Conservation (phyloP, 1,140 invertebrate species). For the Lordiphosa stackelbergi region DNA sequence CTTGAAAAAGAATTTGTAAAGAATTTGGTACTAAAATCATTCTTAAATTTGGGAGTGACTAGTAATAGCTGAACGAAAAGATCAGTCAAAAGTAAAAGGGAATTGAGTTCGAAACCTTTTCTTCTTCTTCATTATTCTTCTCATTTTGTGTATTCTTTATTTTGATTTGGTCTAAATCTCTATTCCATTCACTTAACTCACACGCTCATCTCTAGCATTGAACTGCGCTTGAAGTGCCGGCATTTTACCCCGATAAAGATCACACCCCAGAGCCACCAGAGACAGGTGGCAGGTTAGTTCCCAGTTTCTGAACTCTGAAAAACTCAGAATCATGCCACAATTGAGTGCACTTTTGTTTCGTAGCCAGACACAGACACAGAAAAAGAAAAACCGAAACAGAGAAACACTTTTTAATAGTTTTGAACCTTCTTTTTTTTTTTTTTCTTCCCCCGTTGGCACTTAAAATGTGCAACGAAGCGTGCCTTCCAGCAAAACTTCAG, state of each 20-base stretch:
- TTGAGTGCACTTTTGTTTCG: slow-evolving; percentile 49
- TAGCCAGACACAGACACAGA: slow-evolving; percentile 18
- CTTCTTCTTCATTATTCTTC: no score
- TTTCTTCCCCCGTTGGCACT: slow-evolving; percentile 33
- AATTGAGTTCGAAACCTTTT: no score
- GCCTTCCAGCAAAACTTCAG: slow-evolving; percentile 27
- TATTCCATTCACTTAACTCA: neutral
- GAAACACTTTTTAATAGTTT: slow-evolving; percentile 59
- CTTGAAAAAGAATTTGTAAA: no score
- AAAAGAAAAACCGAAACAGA: slow-evolving; percentile 43
- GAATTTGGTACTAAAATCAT: no score
- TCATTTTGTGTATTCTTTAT: no score
- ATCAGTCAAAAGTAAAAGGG: no score
- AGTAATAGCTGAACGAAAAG: no score
- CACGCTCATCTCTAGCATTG: slow-evolving; percentile 2
- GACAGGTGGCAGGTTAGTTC: slow-evolving; percentile 53
- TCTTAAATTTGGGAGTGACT: no score
- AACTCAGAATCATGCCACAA: slow-evolving; percentile 53
- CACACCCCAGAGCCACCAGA: slow-evolving; percentile 47
- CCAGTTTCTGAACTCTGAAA: slow-evolving; percentile 14
- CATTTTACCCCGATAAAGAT: slow-evolving; percentile 63
- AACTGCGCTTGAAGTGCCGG: slow-evolving; percentile 57
- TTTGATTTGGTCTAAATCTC: neutral
- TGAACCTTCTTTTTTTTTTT: slow-evolving; percentile 52
- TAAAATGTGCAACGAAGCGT: slow-evolving; percentile 71